A percentile compares a stretch with the other conserved stretches of the same genome.
Evolutionary conservation across 2,797 vertebrate genomes (phyloP).

Genomic region (Kryptopterus vitreolus): DNA sequence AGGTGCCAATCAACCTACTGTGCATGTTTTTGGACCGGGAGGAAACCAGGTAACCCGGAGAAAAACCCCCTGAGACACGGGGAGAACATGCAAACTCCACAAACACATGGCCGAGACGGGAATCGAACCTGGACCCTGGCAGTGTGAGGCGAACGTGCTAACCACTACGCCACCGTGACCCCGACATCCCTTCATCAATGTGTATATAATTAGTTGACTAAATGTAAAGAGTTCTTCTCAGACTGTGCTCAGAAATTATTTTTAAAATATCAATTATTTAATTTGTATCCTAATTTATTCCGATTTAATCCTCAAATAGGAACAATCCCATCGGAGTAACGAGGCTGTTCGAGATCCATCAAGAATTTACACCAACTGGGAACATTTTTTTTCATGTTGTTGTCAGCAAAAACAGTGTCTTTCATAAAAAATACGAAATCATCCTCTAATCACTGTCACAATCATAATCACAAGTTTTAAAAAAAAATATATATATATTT

Average conservation of each 20-base stretch:
- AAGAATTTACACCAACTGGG: background rate
- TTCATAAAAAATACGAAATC: no score
- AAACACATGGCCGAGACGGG: no score
- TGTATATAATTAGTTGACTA: no score
- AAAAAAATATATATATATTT: no score
- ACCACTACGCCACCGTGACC: no score
- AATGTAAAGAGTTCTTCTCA: background rate
- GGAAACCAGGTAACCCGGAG: no score
- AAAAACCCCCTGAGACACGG: no score
- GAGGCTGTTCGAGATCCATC: background rate
- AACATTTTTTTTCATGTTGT: background rate
- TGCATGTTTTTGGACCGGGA: no score
- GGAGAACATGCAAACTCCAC: no score
- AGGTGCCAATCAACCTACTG: no score
- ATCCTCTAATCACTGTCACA: background rate
- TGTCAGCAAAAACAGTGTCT: background rate
- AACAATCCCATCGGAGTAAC: background rate
- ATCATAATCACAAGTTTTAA: background rate
- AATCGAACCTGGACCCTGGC: no score
- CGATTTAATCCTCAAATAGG: background rate
- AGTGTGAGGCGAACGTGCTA: no score
- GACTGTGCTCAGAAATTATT: background rate
- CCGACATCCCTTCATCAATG: background rate
- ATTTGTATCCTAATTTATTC: background rate
- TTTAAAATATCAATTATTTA: background rate